Conservation (phyloP, 1,140 invertebrate species). For the Trichonephila clavata region DNA sequence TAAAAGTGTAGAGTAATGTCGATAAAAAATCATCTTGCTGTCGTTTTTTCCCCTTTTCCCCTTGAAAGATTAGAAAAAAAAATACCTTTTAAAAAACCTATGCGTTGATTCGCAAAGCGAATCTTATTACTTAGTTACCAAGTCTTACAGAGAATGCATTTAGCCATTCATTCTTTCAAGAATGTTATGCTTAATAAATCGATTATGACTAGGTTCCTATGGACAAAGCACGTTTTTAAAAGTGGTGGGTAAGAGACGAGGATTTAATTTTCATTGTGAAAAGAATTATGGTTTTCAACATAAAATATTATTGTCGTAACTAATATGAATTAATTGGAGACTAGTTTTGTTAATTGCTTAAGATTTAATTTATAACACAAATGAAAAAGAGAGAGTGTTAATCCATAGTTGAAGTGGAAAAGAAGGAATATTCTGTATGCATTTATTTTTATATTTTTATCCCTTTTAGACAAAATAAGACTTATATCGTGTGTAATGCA, state of each 20-base stretch:
- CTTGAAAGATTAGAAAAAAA: neutral
- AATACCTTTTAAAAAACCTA: neutral
- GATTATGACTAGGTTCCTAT: neutral
- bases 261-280: neutral
- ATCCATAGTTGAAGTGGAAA: no score
- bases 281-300: neutral
- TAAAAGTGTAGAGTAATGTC: constrained; percentile 32
- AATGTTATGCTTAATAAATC: neutral
- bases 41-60: constrained; percentile 18
- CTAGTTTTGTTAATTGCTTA: no score
- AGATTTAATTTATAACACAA: no score
- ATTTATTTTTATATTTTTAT: no score
- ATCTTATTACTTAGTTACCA: constrained; percentile 36
- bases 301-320: no score
- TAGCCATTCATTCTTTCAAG: neutral
- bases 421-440: no score
- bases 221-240: neutral
- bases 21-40: constrained; percentile 39
- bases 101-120: constrained; percentile 1
- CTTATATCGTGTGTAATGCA: no score
- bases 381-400: no score
- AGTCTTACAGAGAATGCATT: neutral
- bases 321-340: no score
- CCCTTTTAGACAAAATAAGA: no score
- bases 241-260: no score